Evolutionary conservation across 92 coral and sea anemone genomes (phyloP).

Genomic region (Actinernus sp.): DNA sequence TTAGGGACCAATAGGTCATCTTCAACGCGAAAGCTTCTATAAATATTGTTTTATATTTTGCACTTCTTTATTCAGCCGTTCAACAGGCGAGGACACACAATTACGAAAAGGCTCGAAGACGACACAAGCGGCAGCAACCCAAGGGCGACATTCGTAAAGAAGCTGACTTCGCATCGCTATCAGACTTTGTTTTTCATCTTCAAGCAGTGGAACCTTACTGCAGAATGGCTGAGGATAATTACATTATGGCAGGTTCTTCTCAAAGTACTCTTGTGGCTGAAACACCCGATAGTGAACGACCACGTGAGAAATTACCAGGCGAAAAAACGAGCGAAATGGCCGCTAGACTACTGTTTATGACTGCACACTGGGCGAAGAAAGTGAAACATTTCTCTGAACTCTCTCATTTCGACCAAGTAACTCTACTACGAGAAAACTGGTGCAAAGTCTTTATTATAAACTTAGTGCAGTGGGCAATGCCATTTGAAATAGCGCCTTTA

Average conservation of each 20-base stretch:
- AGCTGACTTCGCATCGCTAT: constrained; percentile 78
- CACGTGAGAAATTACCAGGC: constrained; percentile 8
- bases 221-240: constrained; percentile 5
- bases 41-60: not conserved
- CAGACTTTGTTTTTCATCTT: constrained; percentile 86
- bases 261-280: not conserved
- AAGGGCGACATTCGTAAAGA: constrained; percentile 81
- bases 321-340: constrained; percentile 89
- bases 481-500: constrained; percentile 87
- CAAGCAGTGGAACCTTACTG: constrained; percentile 92
- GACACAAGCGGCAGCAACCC: constrained; percentile 67
- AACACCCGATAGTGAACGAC: constrained; percentile 1
- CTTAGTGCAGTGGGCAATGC: constrained; percentile 96
- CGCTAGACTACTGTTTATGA: constrained; percentile 92
- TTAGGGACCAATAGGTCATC: not conserved
- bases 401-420: constrained; percentile 93
- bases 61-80: constrained; percentile 60
- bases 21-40: not conserved
- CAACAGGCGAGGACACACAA: constrained; percentile 86
- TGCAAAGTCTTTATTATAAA: constrained; percentile 90
- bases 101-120: constrained; percentile 74
- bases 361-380: constrained; percentile 97
- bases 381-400: constrained; percentile 93
- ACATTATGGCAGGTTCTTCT: constrained; percentile 4
- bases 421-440: constrained; percentile 90